Base-by-base conservation (phyloP, 2,888 invertebrate species). In the Philereme vetulata region DNA sequence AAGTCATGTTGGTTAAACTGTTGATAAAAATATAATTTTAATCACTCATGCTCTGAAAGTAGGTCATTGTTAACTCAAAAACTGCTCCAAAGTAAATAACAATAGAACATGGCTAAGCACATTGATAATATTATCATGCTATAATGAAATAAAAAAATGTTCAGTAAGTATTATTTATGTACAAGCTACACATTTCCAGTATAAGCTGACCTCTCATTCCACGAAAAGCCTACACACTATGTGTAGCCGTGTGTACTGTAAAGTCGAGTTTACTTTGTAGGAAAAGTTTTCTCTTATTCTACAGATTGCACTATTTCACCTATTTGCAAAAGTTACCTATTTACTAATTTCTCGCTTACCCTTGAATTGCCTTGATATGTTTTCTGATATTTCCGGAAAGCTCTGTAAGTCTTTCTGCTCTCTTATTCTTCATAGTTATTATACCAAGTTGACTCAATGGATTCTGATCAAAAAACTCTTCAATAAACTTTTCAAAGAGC, bases 391-490 rank as follows among this genome's bases (percentile, higher is more conserved):
- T 97, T 72, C 99, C 99, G 64, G 97, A 96, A 42, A 99, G 91
- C 69, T 98, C 98, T 47, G 97, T 96, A 4, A 98, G 88, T 88
- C 96, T 97, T 79, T 99, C 99, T 1, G 98, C 98, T 71, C 98
- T 93, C 86, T 99, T 99, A 80, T 98, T 98, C 77, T 96, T 96
- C 78, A 98, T 96, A 7, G 95, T 93, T 66, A 99, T 96, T 42
- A 99, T 92, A 33, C 99, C 99, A 67, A 99, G 91, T 86, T 99
- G 99, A 81, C 99, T 98, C 55, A 99, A 96, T 7, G 99, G 99
- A 88, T 99, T 99, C 85, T 99, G 98, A 86, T 99, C 99, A 86
- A 99, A 99, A 82, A 97, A 99, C 83, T 99, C 98, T 73, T 98
- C 97, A 60, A 99, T 95, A 85, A 99, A 99, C 67, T 95, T 95